Base-by-base conservation (phyloP, 2,113 vertebrate species). In the Cathartes aura region DNA sequence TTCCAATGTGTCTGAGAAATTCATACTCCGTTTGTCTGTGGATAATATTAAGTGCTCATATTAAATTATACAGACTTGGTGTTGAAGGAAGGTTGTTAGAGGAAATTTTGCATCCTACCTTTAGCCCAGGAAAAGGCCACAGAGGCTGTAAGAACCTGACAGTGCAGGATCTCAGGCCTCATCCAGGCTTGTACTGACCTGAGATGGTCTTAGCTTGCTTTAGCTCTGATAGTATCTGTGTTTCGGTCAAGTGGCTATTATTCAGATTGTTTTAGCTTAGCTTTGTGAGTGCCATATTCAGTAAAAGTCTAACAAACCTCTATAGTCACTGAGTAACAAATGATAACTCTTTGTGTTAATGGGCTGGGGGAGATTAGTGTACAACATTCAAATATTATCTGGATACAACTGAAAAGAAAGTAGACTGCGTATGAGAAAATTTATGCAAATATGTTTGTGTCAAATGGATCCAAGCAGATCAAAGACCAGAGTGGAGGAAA, bases 111-210 rank as follows among this genome's bases (percentile, higher is more conserved):
- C 19, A 70, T 26, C 12, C 2, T 7, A 70, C 1, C 8, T 55
- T 82, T 67, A 55, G 9, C 4, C 17, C 5, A 72, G 29, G 4
- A 47, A 38, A 85, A 62, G 8, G 8, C 4, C 20, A 36, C 11
- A 38, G 21, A 26, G 1, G 2, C 1, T 6, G 0, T 24, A 63
- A 38, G 5, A 7, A 34, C 6, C 9, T n/a, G 26, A 24, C 3
- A 48, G 20, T 14, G 13, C 19, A 60, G 23, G 21, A 47, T 45
- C 24, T 71, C 36, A 70, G 45, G 6, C 12, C 22, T 66, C 3
- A 1, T 64, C 6, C 6, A 66, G 24, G 2, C 6, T 74, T 79
- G 27, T 62, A 38, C 12, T 73, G 30, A 26, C 9, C 47, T 67
- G 24, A 71, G 7, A 7, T 15, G 11, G 2, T 62, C 34, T 36